Evolutionary conservation across 2,888 invertebrate species (phyloP), one percentile per base, ranked within the genome.

Genomic region (Elysia crispata): DNA sequence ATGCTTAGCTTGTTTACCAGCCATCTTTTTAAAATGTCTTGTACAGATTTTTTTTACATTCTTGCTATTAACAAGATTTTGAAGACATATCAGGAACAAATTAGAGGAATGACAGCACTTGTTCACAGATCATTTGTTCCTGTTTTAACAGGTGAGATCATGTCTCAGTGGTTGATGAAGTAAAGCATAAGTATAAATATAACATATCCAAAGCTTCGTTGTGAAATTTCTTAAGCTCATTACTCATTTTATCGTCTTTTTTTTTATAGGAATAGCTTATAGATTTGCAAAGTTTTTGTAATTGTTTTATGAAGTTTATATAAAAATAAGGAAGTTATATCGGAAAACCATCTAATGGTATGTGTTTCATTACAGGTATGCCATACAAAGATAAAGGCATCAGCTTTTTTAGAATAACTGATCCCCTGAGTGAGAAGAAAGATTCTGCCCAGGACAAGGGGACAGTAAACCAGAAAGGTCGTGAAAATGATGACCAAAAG

Each of bases 41-140:
- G 64, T 64, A n/a, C n/a, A n/a, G 11, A 64, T 18, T 18, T n/a
- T 18, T 64, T 11, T 18, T 6, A 18, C 30, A 15, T 25, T 66
- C 1, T n/a, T 25, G n/a, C 33, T 8, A 13, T 28, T 70, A 13
- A 15, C 0, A 72, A 78, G 78, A 25, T 73, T 0, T 49, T 64
- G 25, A 62, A 25, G 49, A 50, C 49, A 30, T 64, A 73, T 20
- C 69, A 67, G n/a, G 62, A 78, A 30, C 73, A 78, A n/a, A 31
- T 78, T 64, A 72, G 49, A 50, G 78, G 50, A 50, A n/a, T 78
- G 15, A 30, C 78, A n/a, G 60, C 49, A n/a, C 6, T 73, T 60
- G 31, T 78, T 30, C 30, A 64, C 64, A 78, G 64, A 50, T 72
- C 78, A n/a, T 1, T 73, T 54, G 62, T 31, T 77, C 25, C 70